Base-by-base conservation (phyloP, 2,888 invertebrate genomes). In the Spisula subtruncata region DNA sequence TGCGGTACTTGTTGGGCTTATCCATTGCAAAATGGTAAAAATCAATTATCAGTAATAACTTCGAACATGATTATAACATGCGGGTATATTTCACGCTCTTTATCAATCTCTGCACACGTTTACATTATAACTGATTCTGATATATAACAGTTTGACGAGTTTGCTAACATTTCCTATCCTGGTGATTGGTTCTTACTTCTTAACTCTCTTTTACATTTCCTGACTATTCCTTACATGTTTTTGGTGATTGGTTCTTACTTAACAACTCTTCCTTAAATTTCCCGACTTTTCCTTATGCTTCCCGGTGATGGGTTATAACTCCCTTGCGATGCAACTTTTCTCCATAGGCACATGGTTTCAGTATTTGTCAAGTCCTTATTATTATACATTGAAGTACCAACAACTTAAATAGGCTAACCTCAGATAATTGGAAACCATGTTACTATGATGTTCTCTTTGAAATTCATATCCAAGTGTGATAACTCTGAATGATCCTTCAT, bases 241-340 rank as follows among this genome's bases (percentile, higher is more conserved):
- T 18, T 75, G 75, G 75, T 75, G 75, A 75, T 75, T 8, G 32
- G 75, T 35, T 32, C n/a, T n/a, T n/a, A n/a, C n/a, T n/a, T n/a
- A n/a, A n/a, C n/a, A n/a, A n/a, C n/a, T n/a, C n/a, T n/a, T n/a
- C n/a, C n/a, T 29, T 71, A 10, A 8, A 56, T 20, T 56, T 16
- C 16, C 2, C 14, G 10, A 32, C 29, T 32, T 71, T 0, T 71
- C 32, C 71, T n/a, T n/a, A n/a, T n/a, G n/a, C n/a, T n/a, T 71
- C 71, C 35, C 35, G 75, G 75, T 75, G 75, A 75, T 75, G 29
- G 32, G 75, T 35, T 32, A 25, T 75, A 35, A 35, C 6, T 32
- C n/a, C n/a, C n/a, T n/a, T n/a, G n/a, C n/a, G n/a, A 25, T 75
- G n/a, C n/a, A 35, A 35, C 6, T 32, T n/a, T n/a, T n/a, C n/a